These are phyloP conservation scores for Osedax fenrisi DNA, from an alignment of 2,888 invertebrate genomes.

Conservation along the genomic window DNA sequence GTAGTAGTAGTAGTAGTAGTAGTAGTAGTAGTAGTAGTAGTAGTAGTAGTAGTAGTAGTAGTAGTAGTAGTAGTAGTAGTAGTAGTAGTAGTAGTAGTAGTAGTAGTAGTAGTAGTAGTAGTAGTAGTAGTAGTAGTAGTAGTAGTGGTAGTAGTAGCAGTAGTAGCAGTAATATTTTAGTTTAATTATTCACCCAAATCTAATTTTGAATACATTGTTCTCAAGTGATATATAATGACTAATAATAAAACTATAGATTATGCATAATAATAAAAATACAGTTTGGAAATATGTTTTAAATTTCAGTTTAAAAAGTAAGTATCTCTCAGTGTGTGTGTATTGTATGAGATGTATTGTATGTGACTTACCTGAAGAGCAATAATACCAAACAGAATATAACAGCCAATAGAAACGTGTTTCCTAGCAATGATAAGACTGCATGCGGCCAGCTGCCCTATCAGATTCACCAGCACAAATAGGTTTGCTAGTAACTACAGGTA, in stretches of 20 bases:
- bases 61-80: conserved; percentile 1
- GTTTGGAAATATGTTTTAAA: too few relatives aligned
- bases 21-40: conserved; percentile 3
- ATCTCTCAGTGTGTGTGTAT: too few relatives aligned
- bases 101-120: background rate
- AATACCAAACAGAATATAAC: conserved; percentile 78
- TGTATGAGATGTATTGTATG: background rate
- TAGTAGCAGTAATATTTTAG: conserved; percentile 8
- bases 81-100: conserved; percentile 6
- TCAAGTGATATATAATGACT: too few relatives aligned
- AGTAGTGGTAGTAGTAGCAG: background rate
- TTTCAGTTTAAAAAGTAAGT: too few relatives aligned
- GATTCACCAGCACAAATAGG: conserved; percentile 83
- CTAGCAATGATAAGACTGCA: conserved; percentile 88
- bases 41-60: background rate
- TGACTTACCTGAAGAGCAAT: conserved; percentile 75
- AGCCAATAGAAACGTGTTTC: conserved; percentile 65
- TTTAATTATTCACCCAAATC: too few relatives aligned
- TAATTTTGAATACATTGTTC: too few relatives aligned
- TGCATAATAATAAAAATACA: too few relatives aligned
- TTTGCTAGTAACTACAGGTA: conserved; percentile 64
- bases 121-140: conserved; percentile 10
- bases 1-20: background rate
- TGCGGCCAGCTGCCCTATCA: conserved; percentile 86
- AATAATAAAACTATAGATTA: too few relatives aligned